These are phyloP conservation scores for Formica aserva DNA, from an alignment of 2,888 invertebrate genomes.

Conservation along the genomic window DNA sequence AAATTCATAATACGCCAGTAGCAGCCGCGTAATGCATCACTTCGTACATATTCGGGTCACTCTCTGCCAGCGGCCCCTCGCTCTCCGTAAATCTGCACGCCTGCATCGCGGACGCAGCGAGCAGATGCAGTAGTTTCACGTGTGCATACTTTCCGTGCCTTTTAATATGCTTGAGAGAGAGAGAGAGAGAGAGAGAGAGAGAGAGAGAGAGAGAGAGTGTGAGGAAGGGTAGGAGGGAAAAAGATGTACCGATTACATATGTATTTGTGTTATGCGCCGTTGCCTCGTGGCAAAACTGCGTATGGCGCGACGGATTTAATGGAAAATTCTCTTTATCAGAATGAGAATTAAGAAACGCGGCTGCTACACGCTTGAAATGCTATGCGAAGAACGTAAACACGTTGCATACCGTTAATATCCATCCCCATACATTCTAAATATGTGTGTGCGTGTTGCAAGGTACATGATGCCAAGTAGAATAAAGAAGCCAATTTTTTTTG, in stretches of 20 bases:
- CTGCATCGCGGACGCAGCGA: constrained; percentile 43
- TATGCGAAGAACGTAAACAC: constrained; percentile 14
- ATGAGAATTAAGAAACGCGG: constrained; percentile 42
- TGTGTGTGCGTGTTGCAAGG: background rate
- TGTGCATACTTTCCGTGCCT: constrained; percentile 37
- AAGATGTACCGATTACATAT: constrained; percentile 1
- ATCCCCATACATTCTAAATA: background rate
- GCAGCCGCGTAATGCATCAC: constrained; percentile 73
- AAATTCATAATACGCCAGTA: constrained; percentile 76
- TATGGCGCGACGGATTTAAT: constrained; percentile 26
- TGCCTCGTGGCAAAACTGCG: background rate
- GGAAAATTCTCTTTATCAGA: constrained; percentile 34
- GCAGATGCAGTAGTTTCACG: constrained; percentile 42
- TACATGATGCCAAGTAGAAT: background rate
- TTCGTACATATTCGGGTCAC: constrained; percentile 75
- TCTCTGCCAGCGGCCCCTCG: constrained; percentile 44
- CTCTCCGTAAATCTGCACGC: constrained; percentile 45
- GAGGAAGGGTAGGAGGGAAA: background rate
- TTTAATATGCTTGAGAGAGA: constrained; percentile 17
- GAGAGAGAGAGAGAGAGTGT: too few species aligned
- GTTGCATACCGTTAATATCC: constrained; percentile 15
- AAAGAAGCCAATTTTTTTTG: background rate
- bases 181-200: background rate
- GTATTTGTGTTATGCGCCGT: background rate
- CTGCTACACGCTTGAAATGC: constrained; percentile 4